These are phyloP conservation scores for Acromyrmex echinatior DNA, from an alignment of 1,140 invertebrate species.

Conservation along the genomic window DNA sequence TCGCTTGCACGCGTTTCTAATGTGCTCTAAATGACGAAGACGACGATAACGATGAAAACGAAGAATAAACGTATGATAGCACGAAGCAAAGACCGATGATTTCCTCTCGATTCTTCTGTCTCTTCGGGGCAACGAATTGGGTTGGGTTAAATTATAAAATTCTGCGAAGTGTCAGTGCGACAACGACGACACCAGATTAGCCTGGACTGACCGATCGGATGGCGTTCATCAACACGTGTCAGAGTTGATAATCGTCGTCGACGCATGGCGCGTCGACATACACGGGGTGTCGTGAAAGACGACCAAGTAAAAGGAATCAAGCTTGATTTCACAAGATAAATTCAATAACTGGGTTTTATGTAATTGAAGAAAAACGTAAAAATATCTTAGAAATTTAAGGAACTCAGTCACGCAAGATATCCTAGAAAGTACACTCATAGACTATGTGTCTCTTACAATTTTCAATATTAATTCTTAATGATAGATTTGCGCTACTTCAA, in stretches of 20 bases:
- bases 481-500: not conserved
- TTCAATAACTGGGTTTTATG: not conserved
- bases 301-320: not conserved
- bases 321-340: not conserved
- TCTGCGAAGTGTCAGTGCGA: constrained; percentile 51
- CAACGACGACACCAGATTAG: not conserved
- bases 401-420: not conserved
- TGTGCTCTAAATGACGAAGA: constrained; percentile 39
- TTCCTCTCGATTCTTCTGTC: constrained; percentile 2
- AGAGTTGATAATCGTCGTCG: constrained; percentile 2
- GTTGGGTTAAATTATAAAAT: constrained; percentile 60
- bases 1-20: constrained; percentile 1
- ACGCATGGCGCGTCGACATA: not conserved
- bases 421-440: not conserved
- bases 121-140: constrained; percentile 28
- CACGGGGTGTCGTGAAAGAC: constrained; percentile 4
- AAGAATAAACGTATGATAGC: not conserved
- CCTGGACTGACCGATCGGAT: not conserved
- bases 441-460: not conserved
- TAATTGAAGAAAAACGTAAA: not conserved
- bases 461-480: constrained; percentile 5
- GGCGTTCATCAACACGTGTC: constrained; percentile 20
- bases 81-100: not conserved
- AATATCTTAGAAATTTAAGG: not conserved
- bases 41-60: not conserved